phyloP scores from a whole-genome alignment of 2,888 invertebrate genomes.

The Crossocerus cetratus region DNA sequence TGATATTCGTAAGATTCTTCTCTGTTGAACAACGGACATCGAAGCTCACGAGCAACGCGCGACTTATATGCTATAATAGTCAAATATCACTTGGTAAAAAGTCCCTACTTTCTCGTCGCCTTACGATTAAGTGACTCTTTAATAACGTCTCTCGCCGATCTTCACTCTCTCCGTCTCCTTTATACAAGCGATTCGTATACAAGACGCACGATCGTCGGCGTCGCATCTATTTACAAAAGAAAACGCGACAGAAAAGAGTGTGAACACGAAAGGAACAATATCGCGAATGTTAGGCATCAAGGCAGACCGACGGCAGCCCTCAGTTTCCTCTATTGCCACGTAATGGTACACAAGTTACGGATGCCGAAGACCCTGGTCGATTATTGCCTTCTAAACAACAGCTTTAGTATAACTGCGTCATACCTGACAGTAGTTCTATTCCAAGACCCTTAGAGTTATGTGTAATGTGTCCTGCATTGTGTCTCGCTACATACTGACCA shows the following conservation, averaged over 20 bases:
- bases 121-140: slow-evolving; percentile 7
- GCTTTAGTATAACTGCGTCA: too few relatives aligned
- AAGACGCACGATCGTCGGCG: slow-evolving; percentile 33
- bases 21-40: slow-evolving; percentile 13
- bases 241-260: slow-evolving; percentile 13
- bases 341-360: too few relatives aligned
- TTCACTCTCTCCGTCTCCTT: slow-evolving; percentile 11
- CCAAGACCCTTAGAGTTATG: too few relatives aligned
- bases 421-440: too few relatives aligned
- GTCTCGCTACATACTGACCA: too few relatives aligned
- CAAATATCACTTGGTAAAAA: slow-evolving; percentile 36
- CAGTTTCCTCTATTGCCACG: too few relatives aligned
- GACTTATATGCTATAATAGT: slow-evolving; percentile 29
- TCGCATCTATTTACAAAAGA: slow-evolving; percentile 45
- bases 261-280: slow-evolving; percentile 37
- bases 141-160: not conserved
- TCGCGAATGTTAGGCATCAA: slow-evolving; percentile 2
- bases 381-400: too few relatives aligned
- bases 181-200: slow-evolving; percentile 54
- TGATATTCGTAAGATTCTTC: slow-evolving; percentile 25
- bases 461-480: too few relatives aligned
- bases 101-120: slow-evolving; percentile 19
- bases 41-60: slow-evolving; percentile 29
- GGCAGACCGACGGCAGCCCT: too few relatives aligned
- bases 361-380: too few relatives aligned